These are phyloP conservation scores for Pseudobourletiella spinata DNA, from an alignment of 1,140 invertebrate species.

Conservation along the genomic window DNA sequence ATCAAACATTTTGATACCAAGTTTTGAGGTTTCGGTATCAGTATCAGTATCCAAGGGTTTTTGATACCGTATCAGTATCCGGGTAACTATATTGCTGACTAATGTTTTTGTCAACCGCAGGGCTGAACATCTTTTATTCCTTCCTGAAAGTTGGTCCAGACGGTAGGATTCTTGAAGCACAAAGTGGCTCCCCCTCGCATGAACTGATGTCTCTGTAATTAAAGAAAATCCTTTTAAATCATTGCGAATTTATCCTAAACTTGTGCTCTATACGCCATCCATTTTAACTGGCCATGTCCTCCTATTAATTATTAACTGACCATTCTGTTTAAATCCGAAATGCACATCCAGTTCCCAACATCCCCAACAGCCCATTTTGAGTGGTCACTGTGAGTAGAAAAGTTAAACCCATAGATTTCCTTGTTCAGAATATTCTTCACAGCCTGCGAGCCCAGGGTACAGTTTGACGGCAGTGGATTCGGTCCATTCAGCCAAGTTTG, in stretches of 20 bases:
- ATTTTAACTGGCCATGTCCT: background rate
- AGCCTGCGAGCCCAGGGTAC: slow-evolving; percentile 39
- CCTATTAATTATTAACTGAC: slow-evolving; percentile 43
- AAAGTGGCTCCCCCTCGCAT: slow-evolving; percentile 5
- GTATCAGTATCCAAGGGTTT: no score
- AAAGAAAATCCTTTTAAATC: background rate
- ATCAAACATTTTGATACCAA: no score
- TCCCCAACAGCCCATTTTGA: slow-evolving; percentile 80
- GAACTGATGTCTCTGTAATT: slow-evolving; percentile 8
- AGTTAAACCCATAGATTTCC: slow-evolving; percentile 43
- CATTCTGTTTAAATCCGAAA: slow-evolving; percentile 87
- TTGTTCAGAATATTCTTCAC: slow-evolving; percentile 21
- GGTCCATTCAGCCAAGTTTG: slow-evolving; percentile 83
- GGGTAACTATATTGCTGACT: no score
- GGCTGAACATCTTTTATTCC: no score
- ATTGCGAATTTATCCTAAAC: no score
- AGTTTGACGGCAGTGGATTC: slow-evolving; percentile 59
- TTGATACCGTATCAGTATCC: no score
- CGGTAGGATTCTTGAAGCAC: background rate
- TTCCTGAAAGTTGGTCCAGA: background rate
- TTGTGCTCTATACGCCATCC: no score
- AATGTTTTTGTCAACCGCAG: no score
- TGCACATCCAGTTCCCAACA: slow-evolving; percentile 63
- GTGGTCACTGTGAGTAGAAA: slow-evolving; percentile 71
- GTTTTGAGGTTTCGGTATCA: no score